These are phyloP conservation scores for Ochotona curzoniae DNA, from an alignment of 2,113 vertebrate genomes.

Conservation along the genomic window DNA sequence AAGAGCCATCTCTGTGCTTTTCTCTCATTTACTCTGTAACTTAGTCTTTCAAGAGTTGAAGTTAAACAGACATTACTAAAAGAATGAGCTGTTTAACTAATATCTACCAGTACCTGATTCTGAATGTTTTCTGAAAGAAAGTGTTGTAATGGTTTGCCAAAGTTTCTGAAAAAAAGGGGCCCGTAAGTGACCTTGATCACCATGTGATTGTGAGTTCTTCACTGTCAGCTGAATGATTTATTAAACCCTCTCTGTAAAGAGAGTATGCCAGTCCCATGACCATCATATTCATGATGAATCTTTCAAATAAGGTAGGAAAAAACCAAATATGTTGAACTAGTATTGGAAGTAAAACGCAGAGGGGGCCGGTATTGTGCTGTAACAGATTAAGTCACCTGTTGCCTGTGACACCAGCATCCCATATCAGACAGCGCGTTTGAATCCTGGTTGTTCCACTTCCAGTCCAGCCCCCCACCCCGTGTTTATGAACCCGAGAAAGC, in stretches of 20 bases:
- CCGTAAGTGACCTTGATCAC: background rate
- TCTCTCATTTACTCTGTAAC: too few species aligned
- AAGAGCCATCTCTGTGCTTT: too few species aligned
- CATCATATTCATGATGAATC: background rate
- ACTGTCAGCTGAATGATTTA: background rate
- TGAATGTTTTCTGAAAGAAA: constrained; percentile 13
- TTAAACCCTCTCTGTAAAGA: background rate
- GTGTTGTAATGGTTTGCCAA: background rate
- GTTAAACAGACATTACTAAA: too few species aligned
- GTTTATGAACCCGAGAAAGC: too few species aligned
- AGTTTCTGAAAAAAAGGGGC: background rate
- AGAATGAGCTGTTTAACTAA: background rate
- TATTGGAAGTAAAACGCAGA: too few species aligned
- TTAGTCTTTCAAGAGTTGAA: too few species aligned
- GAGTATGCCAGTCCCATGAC: background rate
- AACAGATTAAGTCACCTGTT: too few species aligned
- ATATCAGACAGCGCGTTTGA: too few species aligned
- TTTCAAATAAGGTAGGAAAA: constrained; percentile 35
- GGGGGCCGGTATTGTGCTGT: too few species aligned
- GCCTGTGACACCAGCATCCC: too few species aligned
- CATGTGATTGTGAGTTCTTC: background rate
- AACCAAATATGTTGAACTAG: background rate
- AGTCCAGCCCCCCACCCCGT: too few species aligned
- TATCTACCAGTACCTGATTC: background rate
- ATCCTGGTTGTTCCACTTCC: too few species aligned